Evolutionary conservation across 2,113 vertebrate genomes (phyloP).

Genomic region (Lamprotornis superbus): DNA sequence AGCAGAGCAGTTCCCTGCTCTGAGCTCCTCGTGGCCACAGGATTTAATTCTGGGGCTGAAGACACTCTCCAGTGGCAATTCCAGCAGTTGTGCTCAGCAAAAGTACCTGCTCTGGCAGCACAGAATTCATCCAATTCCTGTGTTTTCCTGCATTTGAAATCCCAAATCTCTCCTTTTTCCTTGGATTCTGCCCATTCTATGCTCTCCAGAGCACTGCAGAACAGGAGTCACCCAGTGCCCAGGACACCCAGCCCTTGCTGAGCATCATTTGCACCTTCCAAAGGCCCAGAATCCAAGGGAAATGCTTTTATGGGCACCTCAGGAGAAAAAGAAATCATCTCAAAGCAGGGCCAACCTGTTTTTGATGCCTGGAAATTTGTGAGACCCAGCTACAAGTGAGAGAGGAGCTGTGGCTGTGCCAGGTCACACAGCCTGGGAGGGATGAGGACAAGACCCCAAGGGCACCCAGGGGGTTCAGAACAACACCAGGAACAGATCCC

Average conservation of each 20-base stretch:
- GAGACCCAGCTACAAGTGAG: neutral
- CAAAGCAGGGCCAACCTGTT: neutral
- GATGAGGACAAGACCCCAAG: neutral
- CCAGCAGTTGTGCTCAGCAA: neutral
- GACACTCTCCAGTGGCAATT: accelerated
- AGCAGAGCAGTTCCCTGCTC: neutral
- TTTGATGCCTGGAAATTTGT: neutral
- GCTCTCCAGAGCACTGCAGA: neutral
- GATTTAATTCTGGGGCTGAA: neutral
- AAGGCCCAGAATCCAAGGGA: neutral
- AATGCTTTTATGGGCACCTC: neutral
- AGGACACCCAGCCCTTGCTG: neutral
- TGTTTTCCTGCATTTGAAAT: accelerated
- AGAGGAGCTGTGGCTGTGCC: neutral
- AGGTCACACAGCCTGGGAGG: neutral
- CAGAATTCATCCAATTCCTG: accelerated
- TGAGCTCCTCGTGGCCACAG: accelerated
- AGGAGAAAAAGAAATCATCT: accelerated
- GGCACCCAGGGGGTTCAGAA: neutral
- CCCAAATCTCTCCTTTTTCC: neutral
- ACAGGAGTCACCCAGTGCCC: neutral
- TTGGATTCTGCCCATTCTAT: accelerated
- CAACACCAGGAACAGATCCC: neutral
- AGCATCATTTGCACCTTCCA: neutral
- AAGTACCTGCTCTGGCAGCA: neutral